Percentiles rank a stretch among this genome's conserved stretches.
phyloP scores from a whole-genome alignment of 2,888 invertebrate genomes.

The Argyresthia goedartella region DNA sequence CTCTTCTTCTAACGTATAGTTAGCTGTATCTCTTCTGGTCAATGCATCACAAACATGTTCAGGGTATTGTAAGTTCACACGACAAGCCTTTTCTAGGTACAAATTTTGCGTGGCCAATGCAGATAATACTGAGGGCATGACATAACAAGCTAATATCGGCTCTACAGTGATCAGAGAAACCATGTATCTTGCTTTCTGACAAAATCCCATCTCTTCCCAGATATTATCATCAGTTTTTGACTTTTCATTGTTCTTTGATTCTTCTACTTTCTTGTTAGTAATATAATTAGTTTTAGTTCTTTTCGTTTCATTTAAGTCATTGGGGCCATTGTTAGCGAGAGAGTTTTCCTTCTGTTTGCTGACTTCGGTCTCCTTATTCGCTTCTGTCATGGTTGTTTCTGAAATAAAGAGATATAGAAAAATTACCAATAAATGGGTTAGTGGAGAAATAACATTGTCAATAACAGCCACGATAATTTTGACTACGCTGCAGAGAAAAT shows the following conservation, averaged over 20 bases:
- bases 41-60: conserved; percentile 83
- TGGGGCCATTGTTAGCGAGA: conserved; percentile 27
- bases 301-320: conserved; percentile 47
- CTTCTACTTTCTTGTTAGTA: conserved; percentile 23
- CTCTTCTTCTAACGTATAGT: conserved; percentile 70
- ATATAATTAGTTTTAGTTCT: conserved; percentile 42
- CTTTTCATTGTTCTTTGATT: conserved; percentile 15
- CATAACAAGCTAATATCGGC: conserved; percentile 81
- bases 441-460: too few relatives aligned
- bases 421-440: too few relatives aligned
- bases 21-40: conserved; percentile 78
- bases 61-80: conserved; percentile 82
- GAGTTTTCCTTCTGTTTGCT: conserved; percentile 33
- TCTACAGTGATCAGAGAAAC: conserved; percentile 79
- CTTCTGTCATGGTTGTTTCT: conserved; percentile 32
- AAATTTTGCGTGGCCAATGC: conserved; percentile 86
- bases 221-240: conserved; percentile 13
- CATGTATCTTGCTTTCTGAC: conserved; percentile 69
- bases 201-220: conserved; percentile 55
- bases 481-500: too few relatives aligned
- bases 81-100: conserved; percentile 88
- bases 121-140: conserved; percentile 75
- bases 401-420: conserved; percentile 1
- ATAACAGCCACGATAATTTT: not conserved
- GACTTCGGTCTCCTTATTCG: conserved; percentile 33